Base-by-base conservation (phyloP, 2,888 invertebrate genomes). In the Cephus nigrinus region DNA sequence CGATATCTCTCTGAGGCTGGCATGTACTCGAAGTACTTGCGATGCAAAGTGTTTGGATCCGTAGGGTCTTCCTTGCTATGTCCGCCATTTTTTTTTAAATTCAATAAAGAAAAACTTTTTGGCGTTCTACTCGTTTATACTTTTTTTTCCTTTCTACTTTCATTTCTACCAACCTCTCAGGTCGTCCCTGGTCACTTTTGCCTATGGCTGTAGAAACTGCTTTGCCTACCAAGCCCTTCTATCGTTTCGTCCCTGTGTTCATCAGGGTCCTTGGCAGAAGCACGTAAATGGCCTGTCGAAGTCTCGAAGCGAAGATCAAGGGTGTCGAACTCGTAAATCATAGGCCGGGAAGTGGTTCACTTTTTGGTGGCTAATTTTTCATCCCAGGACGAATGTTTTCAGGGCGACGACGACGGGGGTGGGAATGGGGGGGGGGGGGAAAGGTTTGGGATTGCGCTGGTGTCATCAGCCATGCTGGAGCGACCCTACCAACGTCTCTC, bases 351-450 rank as follows among this genome's bases (percentile, higher is more conserved):
- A 78, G 77, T 32, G 79, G 73, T 75, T 72, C 73, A 32, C 76
- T 82, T 81, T 80, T 72, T 31, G 78, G 69, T 69, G 69, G 82
- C 74, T 79, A 85, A 84, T 85, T 82, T 82, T 82, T 83, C 80
- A 83, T 80, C 69, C 30, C 32, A 11, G 15, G 69, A 69, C 32
- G 69, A 69, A 69, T 69, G 69, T 69, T 69, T 15, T 31, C n/a
- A 23, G n/a, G n/a, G 34, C 4, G 73, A 23, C 3, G 35, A 35
- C 1, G 35, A 35, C 12, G 35, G 35, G 12, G 35, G 3, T 12
- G 3, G 34, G 34, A 34, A 11, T 31, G 33, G 9, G 1, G 33
- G 33, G 32, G n/a, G n/a, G n/a, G 15, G n/a, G 73, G 15, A 73
- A 11, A 9, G 23, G 30, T 0, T 32, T 4, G 69, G 31, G 69